Evolutionary conservation across 2,888 invertebrate genomes (phyloP), one percentile per base, ranked within the genome.

Genomic region (Exocentrus adspersus): DNA sequence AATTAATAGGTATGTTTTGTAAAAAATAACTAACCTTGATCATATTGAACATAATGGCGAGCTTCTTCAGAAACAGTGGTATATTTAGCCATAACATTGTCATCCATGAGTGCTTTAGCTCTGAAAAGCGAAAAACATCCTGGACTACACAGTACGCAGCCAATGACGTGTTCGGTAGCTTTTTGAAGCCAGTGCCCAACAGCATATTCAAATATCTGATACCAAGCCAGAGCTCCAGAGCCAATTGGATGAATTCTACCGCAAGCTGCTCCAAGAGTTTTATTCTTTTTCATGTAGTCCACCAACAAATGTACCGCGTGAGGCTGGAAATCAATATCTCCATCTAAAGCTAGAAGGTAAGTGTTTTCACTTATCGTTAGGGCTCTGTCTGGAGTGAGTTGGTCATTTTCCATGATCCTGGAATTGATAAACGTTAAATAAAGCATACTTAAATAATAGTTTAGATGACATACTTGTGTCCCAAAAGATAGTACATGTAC

Each of bases 111-210:
- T 2, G 94, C 94, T 69, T 92, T 91, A 3, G 92, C 95, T 68
- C 95, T 86, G 81, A 95, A 97, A 30, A 97, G 85, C 0, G 95
- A 95, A 83, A 95, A 97, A 82, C 95, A 96, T 2, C 96, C 95
- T 4, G 95, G 95, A 79, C 93, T 93, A 80, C 95, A 96, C 16
- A 96, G 88, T 1, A 96, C 95, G 80, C 93, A 94, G 9, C 93
- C 94, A 71, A 94, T 92, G 78, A 93, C 90, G 81, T 95, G 94
- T 79, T 95, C 95, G 0, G 95, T 94, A 6, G 95, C 92, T 82
- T 95, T 95, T 82, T 95, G 95, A 72, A 95, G 86, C 95, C 95
- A 95, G 85, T 95, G 95, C 2, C 95, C 94, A 67, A 95, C 90
- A 0, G 95, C 94, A 78, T 95, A 95, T 80, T 95, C 95, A 78